Evolutionary conservation across 2,888 invertebrate genomes (phyloP), one percentile per base, ranked within the genome.

Genomic region (Caenorhabditis virilis): DNA sequence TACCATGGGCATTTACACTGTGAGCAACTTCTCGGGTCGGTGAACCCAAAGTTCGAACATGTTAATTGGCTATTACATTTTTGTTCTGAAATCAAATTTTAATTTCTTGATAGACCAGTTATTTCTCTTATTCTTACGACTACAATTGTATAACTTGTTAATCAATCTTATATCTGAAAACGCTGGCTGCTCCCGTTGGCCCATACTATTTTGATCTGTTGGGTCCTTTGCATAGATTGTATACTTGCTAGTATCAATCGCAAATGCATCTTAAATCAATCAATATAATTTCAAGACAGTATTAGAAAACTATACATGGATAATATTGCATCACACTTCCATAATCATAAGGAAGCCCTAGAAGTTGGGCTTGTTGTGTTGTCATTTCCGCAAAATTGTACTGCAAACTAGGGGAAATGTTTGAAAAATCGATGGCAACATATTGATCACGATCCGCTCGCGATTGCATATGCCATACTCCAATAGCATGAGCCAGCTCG

Each of bases 311-410:
- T n/a, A 39, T 16, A 65, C 59, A 65, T 39, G 59, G 59, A 51
- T 41, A 60, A 55, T 74, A 74, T 52, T 74, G 70, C 74, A 74
- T 74, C 15, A 74, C 71, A 57, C 70, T 71, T 43, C 74, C 74
- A 18, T 66, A 69, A 30, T 74, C 71, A 57, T 71, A 74, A 2
- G 52, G 49, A 3, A 62, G 11, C 15, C 53, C 55, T 30, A 68
- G 35, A 16, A 65, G 48, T 26, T 61, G 62, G 4, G 64, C 61
- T 20, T 56, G 47, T 25, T 38, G 49, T 16, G 47, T 0, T 1
- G 68, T 51, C 65, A 65, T 55, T 46, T 71, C 65, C 9, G 57
- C 55, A 33, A 71, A 71, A 23, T 71, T 71, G 42, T 71, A 60
- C 2, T 41, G 49, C 5, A 55, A 56, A 18, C 49, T 39, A 2